Evolutionary conservation across 2,113 vertebrate species (phyloP), one percentile per base, ranked within the genome.

Genomic region (Athene cunicularia): DNA sequence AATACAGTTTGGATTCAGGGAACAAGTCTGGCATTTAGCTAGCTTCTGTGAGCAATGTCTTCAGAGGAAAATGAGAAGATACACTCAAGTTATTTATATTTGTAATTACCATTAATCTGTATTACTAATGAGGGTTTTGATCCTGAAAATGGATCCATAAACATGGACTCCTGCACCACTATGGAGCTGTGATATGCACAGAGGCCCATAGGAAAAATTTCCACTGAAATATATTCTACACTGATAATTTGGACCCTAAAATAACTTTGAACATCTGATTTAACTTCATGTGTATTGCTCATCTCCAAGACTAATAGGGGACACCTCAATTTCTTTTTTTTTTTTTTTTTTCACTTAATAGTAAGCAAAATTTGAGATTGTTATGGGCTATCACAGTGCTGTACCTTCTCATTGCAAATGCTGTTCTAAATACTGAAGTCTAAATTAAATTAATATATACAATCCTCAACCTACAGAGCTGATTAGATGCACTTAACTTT

Each of bases 31-130:
- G 86, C 81, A 95, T 93, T 96, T 76, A 93, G 94, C 79, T 91
- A 50, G 93, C 91, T 95, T 90, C 84, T 93, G 77, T 93, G 87
- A 97, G 95, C 86, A 94, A 96, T 67, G 89, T 76, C 91, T 96
- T 95, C 67, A 35, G 94, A 90, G 91, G 85, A 96, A 96, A 97
- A 93, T 89, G 80, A 93, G 94, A 91, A 88, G 93, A 95, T 94
- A 91, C 83, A 94, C 91, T 96, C 84, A 94, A 91, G 89, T 96
- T 96, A 95, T 94, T 97, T 96, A 97, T 97, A 95, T 93, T 95
- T 92, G 88, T 94, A 94, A 94, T 95, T 96, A 96, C 85, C 94
- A 95, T 97, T 97, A 96, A 97, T 96, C 96, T 94, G 94, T 96
- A 90, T 95, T 97, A 93, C 94, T 97, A 97, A 96, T 96, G 93